A percentile compares a stretch with the other conserved stretches of the same genome.
phyloP scores from a whole-genome alignment of 2,797 vertebrate genomes.

The Lagocephalus sceleratus region DNA sequence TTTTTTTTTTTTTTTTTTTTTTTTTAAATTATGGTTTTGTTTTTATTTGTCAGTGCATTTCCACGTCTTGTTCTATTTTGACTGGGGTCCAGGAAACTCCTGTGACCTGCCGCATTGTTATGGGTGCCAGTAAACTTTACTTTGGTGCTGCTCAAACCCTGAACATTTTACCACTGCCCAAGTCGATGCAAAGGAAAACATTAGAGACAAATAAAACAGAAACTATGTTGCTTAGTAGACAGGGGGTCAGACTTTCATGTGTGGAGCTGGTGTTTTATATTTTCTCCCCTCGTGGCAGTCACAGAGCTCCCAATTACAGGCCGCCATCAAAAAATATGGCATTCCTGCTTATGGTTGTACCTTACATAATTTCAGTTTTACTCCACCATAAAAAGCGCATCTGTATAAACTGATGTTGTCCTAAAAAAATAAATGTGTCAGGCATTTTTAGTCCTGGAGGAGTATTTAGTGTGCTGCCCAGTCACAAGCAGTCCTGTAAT shows the following conservation, averaged over 20 bases:
- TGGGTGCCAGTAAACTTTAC: conserved; percentile 67
- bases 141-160: conserved; percentile 59
- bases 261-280: conserved; percentile 52
- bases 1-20: neutral
- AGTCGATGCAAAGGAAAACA: conserved; percentile 54
- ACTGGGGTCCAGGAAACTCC: conserved; percentile 46
- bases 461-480: conserved; percentile 27
- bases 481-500: conserved; percentile 47
- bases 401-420: too few species aligned
- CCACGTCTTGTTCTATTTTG: conserved; percentile 56
- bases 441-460: conserved; percentile 6
- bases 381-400: conserved; percentile 1
- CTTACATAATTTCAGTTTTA: conserved; percentile 9
- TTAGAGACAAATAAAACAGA: conserved; percentile 52
- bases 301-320: conserved; percentile 37
- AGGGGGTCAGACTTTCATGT: conserved; percentile 63
- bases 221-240: conserved; percentile 46
- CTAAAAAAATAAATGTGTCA: conserved; percentile 1
- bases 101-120: conserved; percentile 53
- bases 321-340: conserved; percentile 38
- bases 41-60: conserved; percentile 36
- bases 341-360: conserved; percentile 36
- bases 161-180: conserved; percentile 58
- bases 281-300: conserved; percentile 16
- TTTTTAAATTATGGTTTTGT: conserved; percentile 32